Conservation (phyloP, 2,888 invertebrate species). For the Cremastinae sp. region DNA sequence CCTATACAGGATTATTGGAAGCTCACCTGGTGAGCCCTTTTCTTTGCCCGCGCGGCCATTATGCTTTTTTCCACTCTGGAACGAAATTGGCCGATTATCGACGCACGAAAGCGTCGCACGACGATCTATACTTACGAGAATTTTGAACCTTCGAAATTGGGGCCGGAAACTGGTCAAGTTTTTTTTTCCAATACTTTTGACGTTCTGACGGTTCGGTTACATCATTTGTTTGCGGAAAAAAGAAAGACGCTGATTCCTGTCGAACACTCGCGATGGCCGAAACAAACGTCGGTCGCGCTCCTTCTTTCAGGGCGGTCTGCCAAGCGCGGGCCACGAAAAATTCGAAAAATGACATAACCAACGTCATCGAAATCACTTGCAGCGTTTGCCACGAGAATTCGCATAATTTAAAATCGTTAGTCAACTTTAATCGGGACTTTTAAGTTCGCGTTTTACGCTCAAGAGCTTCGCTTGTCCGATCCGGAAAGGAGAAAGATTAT, state of each 20-base stretch:
- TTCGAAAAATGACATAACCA: constrained; percentile 47
- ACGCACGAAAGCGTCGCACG: neutral
- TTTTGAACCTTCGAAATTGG: constrained; percentile 59
- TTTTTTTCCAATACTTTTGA: constrained; percentile 12
- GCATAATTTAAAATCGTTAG: too few species aligned
- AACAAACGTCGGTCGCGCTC: constrained; percentile 44
- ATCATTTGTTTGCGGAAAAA: constrained; percentile 58
- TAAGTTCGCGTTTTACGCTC: too few species aligned
- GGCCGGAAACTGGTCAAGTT: constrained; percentile 50
- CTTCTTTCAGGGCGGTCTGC: constrained; percentile 46
- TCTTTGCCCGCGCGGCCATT: constrained; percentile 38
- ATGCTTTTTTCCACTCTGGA: constrained; percentile 61
- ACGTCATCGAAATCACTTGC: constrained; percentile 33
- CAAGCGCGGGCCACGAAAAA: constrained; percentile 34
- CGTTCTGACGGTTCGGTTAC: constrained; percentile 45
- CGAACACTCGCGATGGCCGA: constrained; percentile 20
- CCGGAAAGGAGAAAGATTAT: constrained; percentile 8
- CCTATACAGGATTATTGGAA: constrained; percentile 31
- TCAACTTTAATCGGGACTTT: too few species aligned
- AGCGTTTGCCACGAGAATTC: constrained; percentile 5
- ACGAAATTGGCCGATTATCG: constrained; percentile 10
- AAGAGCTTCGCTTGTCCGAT: too few species aligned
- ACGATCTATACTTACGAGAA: constrained; percentile 59
- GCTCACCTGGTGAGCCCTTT: constrained; percentile 28
- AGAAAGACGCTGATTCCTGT: too few species aligned